Conservation (phyloP, 2,888 invertebrate species). For the Schizotus pectinicornis region DNA sequence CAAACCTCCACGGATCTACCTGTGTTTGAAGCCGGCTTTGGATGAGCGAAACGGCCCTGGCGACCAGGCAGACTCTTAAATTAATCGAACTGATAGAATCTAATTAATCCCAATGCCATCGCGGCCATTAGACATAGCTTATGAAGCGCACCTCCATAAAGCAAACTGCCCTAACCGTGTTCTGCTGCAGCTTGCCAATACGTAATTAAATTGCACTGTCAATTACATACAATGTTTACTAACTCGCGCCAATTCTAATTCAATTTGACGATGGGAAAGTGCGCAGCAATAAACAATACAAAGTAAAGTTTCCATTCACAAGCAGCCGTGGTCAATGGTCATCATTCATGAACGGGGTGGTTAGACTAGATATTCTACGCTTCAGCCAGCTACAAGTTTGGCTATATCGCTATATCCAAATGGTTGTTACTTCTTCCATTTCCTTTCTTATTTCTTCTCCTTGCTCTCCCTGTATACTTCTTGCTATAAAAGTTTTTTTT, state of each 20-base stretch:
- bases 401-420: no score
- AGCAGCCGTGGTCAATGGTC: no score
- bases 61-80: constrained; percentile 15
- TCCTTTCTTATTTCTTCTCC: no score
- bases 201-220: constrained; percentile 24
- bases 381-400: no score
- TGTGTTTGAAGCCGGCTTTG: constrained; percentile 8
- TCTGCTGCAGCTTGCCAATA: neutral
- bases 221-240: neutral
- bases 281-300: constrained; percentile 4
- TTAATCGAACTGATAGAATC: constrained; percentile 29
- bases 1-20: no score
- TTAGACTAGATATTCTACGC: no score
- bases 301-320: no score
- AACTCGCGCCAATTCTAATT: constrained; percentile 2
- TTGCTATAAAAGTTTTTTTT: no score
- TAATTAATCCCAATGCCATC: constrained; percentile 29
- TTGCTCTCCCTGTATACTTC: no score
- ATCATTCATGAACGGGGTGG: no score
- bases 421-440: no score
- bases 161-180: constrained; percentile 26
- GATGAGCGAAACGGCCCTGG: constrained; percentile 17
- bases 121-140: constrained; percentile 22
- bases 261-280: constrained; percentile 1
- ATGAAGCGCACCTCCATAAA: constrained; percentile 19